A percentile compares a stretch with the other conserved stretches of the same genome.
Conservation (phyloP, 2,888 invertebrate species). For the Netelia fuscicornis region DNA sequence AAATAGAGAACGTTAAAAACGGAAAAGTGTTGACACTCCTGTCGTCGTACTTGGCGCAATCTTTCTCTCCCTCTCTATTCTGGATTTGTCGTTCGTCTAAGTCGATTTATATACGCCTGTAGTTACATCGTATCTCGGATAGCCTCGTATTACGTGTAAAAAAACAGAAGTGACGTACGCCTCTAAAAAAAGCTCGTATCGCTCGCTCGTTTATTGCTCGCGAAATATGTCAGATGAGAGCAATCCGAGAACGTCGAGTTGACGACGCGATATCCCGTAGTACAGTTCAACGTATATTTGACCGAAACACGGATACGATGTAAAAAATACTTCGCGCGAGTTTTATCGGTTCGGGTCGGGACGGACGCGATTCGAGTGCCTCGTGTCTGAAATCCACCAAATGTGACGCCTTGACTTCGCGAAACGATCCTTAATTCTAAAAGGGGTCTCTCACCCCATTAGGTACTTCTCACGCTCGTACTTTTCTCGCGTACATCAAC, state of each 20-base stretch:
- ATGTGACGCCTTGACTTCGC: conserved; percentile 73
- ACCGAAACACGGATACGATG: conserved; percentile 13
- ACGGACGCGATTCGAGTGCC: conserved; percentile 56
- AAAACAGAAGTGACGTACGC: conserved; percentile 6
- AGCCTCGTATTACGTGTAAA: conserved; percentile 14
- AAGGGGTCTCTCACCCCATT: conserved; percentile 17
- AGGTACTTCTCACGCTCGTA: not conserved
- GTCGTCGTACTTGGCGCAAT: conserved; percentile 14
- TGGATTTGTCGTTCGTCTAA: not conserved
- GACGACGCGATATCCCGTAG: conserved; percentile 20
- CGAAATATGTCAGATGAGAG: conserved; percentile 37
- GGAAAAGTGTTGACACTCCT: not conserved
- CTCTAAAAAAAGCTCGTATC: conserved; percentile 38
- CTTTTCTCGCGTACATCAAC: conserved; percentile 1
- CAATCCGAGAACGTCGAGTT: conserved; percentile 30
- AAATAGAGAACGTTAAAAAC: too few relatives aligned
- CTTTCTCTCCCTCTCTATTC: not conserved
- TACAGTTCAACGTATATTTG: not conserved
- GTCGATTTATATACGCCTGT: not conserved
- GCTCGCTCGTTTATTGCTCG: conserved; percentile 43
- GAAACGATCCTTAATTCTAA: conserved; percentile 79
- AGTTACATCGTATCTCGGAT: not conserved
- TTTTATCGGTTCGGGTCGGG: conserved; percentile 69
- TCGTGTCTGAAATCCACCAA: conserved; percentile 73
- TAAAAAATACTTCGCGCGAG: conserved; percentile 39